Evolutionary conservation across 2,888 invertebrate species (phyloP).

Genomic region (Drosophila nigricruria): DNA sequence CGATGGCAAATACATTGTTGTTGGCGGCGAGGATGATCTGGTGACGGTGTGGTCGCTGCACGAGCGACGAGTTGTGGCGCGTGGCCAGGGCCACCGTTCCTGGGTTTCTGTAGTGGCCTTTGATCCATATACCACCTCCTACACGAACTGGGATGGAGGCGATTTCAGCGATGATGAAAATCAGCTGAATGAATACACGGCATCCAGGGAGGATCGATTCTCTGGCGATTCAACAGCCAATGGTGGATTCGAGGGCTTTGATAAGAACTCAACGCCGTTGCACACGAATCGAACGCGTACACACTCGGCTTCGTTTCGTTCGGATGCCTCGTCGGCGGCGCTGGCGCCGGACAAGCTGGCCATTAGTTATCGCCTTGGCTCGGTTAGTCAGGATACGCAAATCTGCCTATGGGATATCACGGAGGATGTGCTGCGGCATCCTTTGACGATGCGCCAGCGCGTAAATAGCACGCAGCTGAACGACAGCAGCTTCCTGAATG

Average conservation of each 20-base stretch:
- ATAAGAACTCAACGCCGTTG: conserved; percentile 83
- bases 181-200: conserved; percentile 83
- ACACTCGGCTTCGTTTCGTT: conserved; percentile 84
- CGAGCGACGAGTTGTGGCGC: conserved; percentile 97
- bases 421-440: conserved; percentile 95
- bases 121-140: conserved; percentile 93
- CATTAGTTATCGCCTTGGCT: conserved; percentile 94
- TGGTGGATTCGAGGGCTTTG: conserved; percentile 81
- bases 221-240: conserved; percentile 79
- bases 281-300: conserved; percentile 79
- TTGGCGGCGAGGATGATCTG: conserved; percentile 99
- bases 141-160: conserved; percentile 87
- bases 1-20: conserved; percentile 96
- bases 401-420: conserved; percentile 99
- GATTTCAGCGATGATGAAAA: conserved; percentile 88
- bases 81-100: conserved; percentile 98
- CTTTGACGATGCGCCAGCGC: conserved; percentile 85
- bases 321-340: conserved; percentile 82
- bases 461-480: conserved; percentile 81
- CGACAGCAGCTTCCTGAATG: conserved; percentile 82
- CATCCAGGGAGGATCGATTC: conserved; percentile 71
- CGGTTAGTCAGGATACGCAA: conserved; percentile 99
- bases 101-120: conserved; percentile 99
- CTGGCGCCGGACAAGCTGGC: conserved; percentile 85
- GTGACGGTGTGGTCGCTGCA: conserved; percentile 98